A percentile compares a stretch with the other conserved stretches of the same genome.
Conservation (phyloP, 2,888 invertebrate genomes). For the Polydrusus cervinus region DNA sequence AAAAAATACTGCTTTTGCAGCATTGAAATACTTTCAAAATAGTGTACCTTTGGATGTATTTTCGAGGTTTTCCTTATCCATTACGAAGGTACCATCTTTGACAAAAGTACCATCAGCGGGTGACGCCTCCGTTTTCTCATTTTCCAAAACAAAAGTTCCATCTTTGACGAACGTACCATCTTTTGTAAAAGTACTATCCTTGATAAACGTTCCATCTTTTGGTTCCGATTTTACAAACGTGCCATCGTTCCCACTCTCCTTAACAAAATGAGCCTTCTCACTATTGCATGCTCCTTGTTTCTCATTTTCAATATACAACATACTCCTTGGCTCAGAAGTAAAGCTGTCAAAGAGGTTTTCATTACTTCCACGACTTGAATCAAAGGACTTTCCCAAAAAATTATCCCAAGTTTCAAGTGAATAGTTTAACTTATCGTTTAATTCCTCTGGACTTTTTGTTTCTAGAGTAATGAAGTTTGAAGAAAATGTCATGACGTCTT, state of each 20-base stretch:
- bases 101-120: slow-evolving; percentile 36
- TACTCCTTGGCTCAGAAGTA: slow-evolving; percentile 66
- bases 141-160: slow-evolving; percentile 35
- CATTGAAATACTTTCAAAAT: too few relatives aligned
- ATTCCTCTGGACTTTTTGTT: slow-evolving; percentile 20
- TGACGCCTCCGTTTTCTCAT: too few relatives aligned
- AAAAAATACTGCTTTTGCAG: background rate
- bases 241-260: slow-evolving; percentile 14
- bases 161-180: slow-evolving; percentile 33
- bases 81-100: slow-evolving; percentile 23
- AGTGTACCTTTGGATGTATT: background rate
- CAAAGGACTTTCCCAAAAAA: slow-evolving; percentile 68
- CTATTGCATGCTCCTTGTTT: slow-evolving; percentile 11
- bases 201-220: slow-evolving; percentile 39
- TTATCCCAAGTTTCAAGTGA: slow-evolving; percentile 71
- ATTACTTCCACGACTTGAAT: slow-evolving; percentile 62
- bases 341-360: slow-evolving; percentile 65
- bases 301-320: slow-evolving; percentile 63
- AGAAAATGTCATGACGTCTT: slow-evolving; percentile 56
- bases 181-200: background rate
- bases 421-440: slow-evolving; percentile 63
- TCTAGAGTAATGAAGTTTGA: slow-evolving; percentile 42
- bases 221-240: slow-evolving; percentile 11
- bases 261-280: slow-evolving; percentile 30
- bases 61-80: background rate